These are phyloP conservation scores for Papilio helenus DNA, from an alignment of 1,140 invertebrate genomes.

Conservation along the genomic window DNA sequence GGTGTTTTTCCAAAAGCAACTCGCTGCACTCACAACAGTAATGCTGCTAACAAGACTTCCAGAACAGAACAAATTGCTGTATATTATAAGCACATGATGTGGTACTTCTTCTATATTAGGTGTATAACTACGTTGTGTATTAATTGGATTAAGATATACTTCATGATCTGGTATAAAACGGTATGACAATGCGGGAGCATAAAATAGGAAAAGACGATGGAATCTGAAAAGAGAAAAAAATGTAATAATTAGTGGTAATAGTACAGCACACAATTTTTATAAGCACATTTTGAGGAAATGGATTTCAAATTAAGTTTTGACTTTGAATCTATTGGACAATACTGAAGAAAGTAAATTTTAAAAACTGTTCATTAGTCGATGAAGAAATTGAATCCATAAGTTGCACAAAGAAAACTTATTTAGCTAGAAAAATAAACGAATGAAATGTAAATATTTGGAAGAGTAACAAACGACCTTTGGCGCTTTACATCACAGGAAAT, in stretches of 20 bases:
- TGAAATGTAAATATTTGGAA: slow-evolving; percentile 4
- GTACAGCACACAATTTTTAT: not conserved
- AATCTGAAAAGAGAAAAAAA: slow-evolving; percentile 39
- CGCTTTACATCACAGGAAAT: not conserved
- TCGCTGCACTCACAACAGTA: slow-evolving; percentile 52
- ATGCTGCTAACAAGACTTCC: slow-evolving; percentile 53
- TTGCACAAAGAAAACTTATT: not conserved
- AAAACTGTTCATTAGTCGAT: too few relatives aligned
- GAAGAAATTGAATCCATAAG: too few relatives aligned
- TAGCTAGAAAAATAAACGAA: not conserved
- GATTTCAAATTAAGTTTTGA: not conserved
- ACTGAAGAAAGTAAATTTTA: too few relatives aligned
- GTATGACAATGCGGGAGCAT: not conserved
- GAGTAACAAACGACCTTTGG: slow-evolving; percentile 3
- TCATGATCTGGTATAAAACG: not conserved
- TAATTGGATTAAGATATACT: not conserved
- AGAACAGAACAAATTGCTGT: slow-evolving; percentile 54
- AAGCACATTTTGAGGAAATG: not conserved
- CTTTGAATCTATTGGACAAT: too few relatives aligned
- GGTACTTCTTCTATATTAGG: slow-evolving; percentile 42
- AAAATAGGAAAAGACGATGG: not conserved
- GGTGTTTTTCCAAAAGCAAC: slow-evolving; percentile 43
- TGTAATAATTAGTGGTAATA: not conserved
- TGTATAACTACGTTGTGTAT: not conserved
- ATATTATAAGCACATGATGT: slow-evolving; percentile 54